Evolutionary conservation across 2,113 vertebrate species (phyloP), one percentile per base, ranked within the genome.

Genomic region (Microcebus tavaratra): DNA sequence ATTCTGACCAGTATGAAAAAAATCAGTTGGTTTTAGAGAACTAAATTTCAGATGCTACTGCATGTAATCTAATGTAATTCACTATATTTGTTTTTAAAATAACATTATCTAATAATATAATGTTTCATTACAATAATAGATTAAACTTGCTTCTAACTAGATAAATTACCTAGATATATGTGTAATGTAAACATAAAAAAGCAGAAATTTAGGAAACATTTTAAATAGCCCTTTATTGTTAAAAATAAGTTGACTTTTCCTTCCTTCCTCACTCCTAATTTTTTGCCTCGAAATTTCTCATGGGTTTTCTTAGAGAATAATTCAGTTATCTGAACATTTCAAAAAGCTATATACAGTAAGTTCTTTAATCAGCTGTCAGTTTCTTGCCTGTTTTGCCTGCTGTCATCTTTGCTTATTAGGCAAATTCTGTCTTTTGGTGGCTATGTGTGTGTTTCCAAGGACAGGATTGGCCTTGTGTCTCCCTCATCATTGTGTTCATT

Each of bases 161-260:
- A n/a, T 78, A 50, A 92, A 87, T 93, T 57, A 76, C 42, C 36
- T 83, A 89, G 73, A 83, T 31, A 63, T 63, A 53, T 65, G 4
- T 80, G 53, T 87, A 88, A 95, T 67, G 29, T 50, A 97, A 91
- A 95, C 50, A 91, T 29, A 17, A 88, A 85, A 79, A 79, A 61
- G 39, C 17, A 55, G 34, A 91, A 68, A 84, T 80, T 73, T 90
- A 89, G 73, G 15, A 82, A 95, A 87, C 34, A 88, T 70, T 76
- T 87, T 73, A 73, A 81, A 36, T 36, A 67, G 20, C 34, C 15
- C 50, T 94, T 90, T 72, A 95, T 80, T 78, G 48, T 72, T 86
- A 88, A 96, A 88, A 90, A 59, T 96, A 75, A 86, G 5, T 21
- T 86, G 31, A 88, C 25, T 82, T 96, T 90, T 81, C 8, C 25